Conservation (phyloP, 2,797 vertebrate species). For the Myotis findleyi region DNA sequence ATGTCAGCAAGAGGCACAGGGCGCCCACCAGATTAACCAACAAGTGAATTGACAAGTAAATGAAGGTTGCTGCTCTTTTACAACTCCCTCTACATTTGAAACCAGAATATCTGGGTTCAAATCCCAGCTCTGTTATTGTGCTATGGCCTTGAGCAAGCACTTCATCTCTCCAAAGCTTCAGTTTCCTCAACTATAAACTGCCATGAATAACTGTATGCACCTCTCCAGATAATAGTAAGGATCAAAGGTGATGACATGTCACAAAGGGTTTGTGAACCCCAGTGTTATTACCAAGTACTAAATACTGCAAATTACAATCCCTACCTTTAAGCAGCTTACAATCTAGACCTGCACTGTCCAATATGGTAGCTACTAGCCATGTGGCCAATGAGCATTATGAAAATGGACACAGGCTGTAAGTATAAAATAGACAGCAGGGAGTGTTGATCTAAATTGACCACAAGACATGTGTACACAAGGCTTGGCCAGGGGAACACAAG, state of each 20-base stretch:
- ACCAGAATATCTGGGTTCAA: not conserved
- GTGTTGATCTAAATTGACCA: not conserved
- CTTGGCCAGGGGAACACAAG: too few relatives aligned
- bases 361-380: not conserved
- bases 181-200: not conserved
- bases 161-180: not conserved
- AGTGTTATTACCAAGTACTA: not conserved
- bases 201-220: not conserved
- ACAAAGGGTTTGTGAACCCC: not conserved
- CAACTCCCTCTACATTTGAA: not conserved
- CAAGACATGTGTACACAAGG: not conserved
- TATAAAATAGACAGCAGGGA: not conserved
- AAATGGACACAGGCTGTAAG: not conserved
- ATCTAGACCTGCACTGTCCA: accelerated
- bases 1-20: not conserved
- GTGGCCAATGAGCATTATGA: not conserved
- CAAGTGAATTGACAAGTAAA: not conserved
- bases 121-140: not conserved
- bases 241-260: not conserved
- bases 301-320: not conserved
- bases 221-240: not conserved
- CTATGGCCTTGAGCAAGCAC: not conserved
- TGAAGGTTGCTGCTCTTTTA: not conserved
- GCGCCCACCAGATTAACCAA: not conserved
- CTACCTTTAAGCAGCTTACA: not conserved